These are phyloP conservation scores for Epicampocera succincta DNA, from an alignment of 2,888 invertebrate species.

Conservation along the genomic window DNA sequence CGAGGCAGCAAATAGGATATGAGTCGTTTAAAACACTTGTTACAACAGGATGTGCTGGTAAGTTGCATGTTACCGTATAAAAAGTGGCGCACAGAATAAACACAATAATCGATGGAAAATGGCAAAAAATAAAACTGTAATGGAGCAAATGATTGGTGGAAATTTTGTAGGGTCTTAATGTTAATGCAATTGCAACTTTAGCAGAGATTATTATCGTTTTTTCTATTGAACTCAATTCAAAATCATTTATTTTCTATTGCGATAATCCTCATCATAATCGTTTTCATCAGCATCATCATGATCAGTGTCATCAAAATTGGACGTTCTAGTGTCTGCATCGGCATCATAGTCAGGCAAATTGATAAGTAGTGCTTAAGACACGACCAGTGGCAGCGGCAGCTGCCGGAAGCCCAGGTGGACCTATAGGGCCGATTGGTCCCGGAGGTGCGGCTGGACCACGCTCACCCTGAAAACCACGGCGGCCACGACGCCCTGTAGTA, in stretches of 20 bases:
- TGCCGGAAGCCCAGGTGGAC: slow-evolving; percentile 66
- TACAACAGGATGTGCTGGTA: slow-evolving; percentile 62
- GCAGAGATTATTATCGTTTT: not conserved
- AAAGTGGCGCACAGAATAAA: not conserved
- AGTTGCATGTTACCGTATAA: slow-evolving; percentile 34
- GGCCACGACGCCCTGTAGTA: slow-evolving; percentile 64
- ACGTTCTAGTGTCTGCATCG: not conserved
- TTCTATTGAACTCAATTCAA: not conserved
- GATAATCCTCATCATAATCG: slow-evolving; percentile 35
- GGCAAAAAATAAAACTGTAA: not conserved
- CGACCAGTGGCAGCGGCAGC: slow-evolving; percentile 59
- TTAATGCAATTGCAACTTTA: no score
- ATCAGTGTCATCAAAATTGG: not conserved
- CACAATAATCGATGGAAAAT: slow-evolving; percentile 34
- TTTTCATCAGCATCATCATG: slow-evolving; percentile 40
- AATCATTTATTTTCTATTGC: slow-evolving; percentile 32
- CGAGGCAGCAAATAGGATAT: slow-evolving; percentile 43
- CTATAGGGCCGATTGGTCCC: slow-evolving; percentile 63
- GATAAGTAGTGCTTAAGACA: slow-evolving; percentile 17
- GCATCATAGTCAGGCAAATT: slow-evolving; percentile 44
- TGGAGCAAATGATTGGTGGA: not conserved
- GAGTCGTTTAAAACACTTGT: slow-evolving; percentile 66
- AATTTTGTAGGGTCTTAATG: no score
- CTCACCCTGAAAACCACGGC: slow-evolving; percentile 71
- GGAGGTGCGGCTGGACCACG: slow-evolving; percentile 67